phyloP scores from a whole-genome alignment of 2,888 invertebrate genomes.

The Macroteleia sp. region DNA sequence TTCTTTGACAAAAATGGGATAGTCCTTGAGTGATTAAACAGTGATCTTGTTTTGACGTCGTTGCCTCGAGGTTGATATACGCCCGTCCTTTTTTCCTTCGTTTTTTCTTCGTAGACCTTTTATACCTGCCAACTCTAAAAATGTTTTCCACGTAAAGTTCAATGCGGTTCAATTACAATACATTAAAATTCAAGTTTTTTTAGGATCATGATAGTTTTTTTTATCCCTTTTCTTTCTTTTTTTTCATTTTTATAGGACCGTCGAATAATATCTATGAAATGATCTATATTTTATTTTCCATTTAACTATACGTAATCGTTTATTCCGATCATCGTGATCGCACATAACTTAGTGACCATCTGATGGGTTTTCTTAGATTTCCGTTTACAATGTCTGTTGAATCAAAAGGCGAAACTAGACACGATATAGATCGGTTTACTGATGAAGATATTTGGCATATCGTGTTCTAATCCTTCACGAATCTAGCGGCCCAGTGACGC shows the following conservation, averaged over 20 bases:
- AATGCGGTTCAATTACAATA: conserved; percentile 54
- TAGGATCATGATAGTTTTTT: conserved; percentile 36
- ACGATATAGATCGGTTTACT: conserved; percentile 44
- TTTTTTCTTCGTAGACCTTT: conserved; percentile 5
- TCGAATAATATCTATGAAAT: conserved; percentile 26
- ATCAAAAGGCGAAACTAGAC: conserved; percentile 34
- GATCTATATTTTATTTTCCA: conserved; percentile 46
- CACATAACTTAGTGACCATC: conserved; percentile 45
- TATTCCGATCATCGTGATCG: conserved; percentile 44
- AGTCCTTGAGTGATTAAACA: conserved; percentile 56
- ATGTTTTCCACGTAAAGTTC: conserved; percentile 36
- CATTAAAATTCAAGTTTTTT: conserved; percentile 28
- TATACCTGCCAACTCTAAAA: conserved; percentile 22
- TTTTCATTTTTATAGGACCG: not conserved
- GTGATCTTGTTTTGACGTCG: conserved; percentile 55
- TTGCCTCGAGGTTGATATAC: conserved; percentile 41
- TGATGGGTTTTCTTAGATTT: conserved; percentile 50
- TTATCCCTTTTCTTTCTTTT: not conserved
- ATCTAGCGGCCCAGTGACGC: conserved; percentile 22
- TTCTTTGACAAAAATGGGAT: conserved; percentile 46
- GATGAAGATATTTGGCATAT: conserved; percentile 52
- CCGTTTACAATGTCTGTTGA: conserved; percentile 16
- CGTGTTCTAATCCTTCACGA: conserved; percentile 53
- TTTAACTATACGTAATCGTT: conserved; percentile 27
- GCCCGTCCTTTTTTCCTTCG: conserved; percentile 2